phyloP scores from a whole-genome alignment of 2,888 invertebrate species.

The Drosophila barbarae region DNA sequence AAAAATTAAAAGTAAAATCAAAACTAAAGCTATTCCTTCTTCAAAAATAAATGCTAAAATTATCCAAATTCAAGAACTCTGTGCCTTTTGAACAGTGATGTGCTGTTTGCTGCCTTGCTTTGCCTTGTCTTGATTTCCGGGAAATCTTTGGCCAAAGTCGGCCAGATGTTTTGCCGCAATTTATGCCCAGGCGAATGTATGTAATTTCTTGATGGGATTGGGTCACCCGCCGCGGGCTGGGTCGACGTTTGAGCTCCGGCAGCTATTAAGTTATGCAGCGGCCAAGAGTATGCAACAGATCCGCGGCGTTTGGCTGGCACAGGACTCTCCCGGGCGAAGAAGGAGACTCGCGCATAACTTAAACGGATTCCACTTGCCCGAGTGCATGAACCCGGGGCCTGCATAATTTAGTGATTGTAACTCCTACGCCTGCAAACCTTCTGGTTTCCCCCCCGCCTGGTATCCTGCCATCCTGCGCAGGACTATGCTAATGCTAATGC shows the following conservation, averaged over 20 bases:
- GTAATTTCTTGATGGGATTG: slow-evolving; percentile 20
- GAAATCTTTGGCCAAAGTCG: not conserved
- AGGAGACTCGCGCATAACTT: slow-evolving; percentile 29
- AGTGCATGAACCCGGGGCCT: slow-evolving; percentile 39
- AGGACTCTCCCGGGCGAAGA: not conserved
- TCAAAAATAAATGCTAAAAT: no score
- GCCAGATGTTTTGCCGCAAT: slow-evolving; percentile 19
- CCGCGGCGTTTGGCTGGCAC: not conserved
- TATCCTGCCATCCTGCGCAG: slow-evolving; percentile 2
- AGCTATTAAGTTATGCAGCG: slow-evolving; percentile 48
- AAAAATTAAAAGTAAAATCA: no score
- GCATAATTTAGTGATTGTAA: slow-evolving; percentile 58
- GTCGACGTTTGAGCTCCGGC: not conserved
- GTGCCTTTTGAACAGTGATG: not conserved
- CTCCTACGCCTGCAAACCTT: not conserved
- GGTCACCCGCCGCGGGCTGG: not conserved
- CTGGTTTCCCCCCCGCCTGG: not conserved
- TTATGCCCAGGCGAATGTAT: slow-evolving; percentile 51
- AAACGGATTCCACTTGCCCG: slow-evolving; percentile 33
- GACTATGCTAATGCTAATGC: slow-evolving; percentile 33
- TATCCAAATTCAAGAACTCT: not conserved
- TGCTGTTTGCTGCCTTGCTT: not conserved
- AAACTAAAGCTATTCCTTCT: no score
- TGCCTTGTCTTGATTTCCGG: not conserved
- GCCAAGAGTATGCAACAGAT: slow-evolving; percentile 42